phyloP scores from a whole-genome alignment of 2,888 invertebrate species.

The Notocelia uddmanniana region DNA sequence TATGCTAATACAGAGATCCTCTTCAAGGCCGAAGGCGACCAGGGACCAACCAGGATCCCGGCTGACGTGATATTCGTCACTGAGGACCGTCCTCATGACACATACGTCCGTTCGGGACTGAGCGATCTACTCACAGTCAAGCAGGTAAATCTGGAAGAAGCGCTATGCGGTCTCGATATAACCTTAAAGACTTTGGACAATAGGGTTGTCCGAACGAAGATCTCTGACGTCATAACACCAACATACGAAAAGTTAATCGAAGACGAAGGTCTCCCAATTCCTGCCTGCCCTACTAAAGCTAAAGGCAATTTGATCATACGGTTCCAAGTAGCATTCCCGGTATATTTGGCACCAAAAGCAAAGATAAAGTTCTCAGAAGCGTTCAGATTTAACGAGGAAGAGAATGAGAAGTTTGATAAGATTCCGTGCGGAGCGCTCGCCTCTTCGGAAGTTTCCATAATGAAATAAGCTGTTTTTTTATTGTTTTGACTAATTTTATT shows the following conservation, averaged over 20 bases:
- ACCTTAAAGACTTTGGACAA: conserved; percentile 89
- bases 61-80: conserved; percentile 92
- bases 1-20: conserved; percentile 89
- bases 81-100: conserved; percentile 89
- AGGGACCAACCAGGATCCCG: conserved; percentile 89
- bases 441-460: conserved; percentile 35
- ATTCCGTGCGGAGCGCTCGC: conserved; percentile 72
- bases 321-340: conserved; percentile 84
- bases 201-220: conserved; percentile 88
- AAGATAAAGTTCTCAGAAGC: conserved; percentile 75
- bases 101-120: conserved; percentile 87
- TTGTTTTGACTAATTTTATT: background rate
- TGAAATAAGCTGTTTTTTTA: conserved; percentile 17
- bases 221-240: conserved; percentile 90
- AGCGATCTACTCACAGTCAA: conserved; percentile 88
- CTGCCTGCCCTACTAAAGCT: conserved; percentile 85
- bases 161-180: conserved; percentile 89
- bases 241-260: conserved; percentile 89
- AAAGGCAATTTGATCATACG: conserved; percentile 90
- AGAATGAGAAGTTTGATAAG: conserved; percentile 70
- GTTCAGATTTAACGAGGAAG: conserved; percentile 69
- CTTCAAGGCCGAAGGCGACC: conserved; percentile 93
- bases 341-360: conserved; percentile 75
- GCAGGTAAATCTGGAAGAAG: conserved; percentile 88
- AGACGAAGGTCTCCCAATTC: conserved; percentile 90